Evolutionary conservation across 2,797 vertebrate genomes (phyloP).

Genomic region (Chiroxiphia lanceolata): DNA sequence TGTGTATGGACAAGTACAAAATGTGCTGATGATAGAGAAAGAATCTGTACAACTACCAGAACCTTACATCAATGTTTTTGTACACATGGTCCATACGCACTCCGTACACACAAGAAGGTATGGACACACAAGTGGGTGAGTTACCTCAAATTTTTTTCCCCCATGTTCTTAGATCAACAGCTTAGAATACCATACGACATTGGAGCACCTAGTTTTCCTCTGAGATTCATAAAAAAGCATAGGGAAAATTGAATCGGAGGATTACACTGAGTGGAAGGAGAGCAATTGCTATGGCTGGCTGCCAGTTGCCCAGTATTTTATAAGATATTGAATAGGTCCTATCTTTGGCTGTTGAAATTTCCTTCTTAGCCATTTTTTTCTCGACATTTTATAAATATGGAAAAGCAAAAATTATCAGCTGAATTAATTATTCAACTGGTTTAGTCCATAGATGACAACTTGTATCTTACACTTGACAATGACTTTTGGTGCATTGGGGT

Average conservation of each 20-base stretch:
- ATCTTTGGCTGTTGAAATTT: background rate
- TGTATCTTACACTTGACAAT: background rate
- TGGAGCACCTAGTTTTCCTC: background rate
- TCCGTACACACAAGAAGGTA: background rate
- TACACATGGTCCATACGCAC: too few relatives aligned
- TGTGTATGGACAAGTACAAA: background rate
- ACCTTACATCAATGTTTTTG: accelerated
- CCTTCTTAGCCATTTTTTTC: background rate
- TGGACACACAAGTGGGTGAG: background rate
- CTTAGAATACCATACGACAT: background rate
- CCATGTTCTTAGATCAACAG: background rate
- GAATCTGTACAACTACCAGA: background rate
- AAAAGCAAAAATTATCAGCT: background rate
- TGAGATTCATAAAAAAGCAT: background rate
- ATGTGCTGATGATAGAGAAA: background rate
- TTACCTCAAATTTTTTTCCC: background rate
- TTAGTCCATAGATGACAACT: background rate
- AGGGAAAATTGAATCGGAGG: background rate
- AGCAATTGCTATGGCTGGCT: background rate
- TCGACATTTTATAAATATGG: background rate
- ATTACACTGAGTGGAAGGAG: background rate
- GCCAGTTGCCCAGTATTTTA: background rate
- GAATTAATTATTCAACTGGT: background rate
- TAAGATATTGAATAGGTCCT: background rate
- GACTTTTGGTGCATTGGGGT: background rate